Evolutionary conservation across 2,888 invertebrate species (phyloP), one percentile per base, ranked within the genome.

Genomic region (Poecilus cupreus): DNA sequence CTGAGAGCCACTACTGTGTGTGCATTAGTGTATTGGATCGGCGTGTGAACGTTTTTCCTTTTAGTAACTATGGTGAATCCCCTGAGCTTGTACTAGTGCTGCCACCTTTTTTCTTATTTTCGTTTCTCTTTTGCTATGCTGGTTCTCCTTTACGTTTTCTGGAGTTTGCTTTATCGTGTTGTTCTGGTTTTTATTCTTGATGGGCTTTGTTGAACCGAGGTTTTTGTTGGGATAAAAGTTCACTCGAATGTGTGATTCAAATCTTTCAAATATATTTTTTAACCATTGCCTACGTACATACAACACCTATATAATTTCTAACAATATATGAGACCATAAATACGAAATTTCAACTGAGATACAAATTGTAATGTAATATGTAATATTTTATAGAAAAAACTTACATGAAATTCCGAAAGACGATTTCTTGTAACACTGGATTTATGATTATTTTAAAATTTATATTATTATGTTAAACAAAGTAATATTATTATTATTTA

Each of bases 1-100:
- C 39, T 68, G 22, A 46, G 68, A 39, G 64, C 22, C 24, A 64
- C 64, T 24, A 68, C 43, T 39, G 60, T 43, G 37, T 43, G 60
- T 79, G 72, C 70, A 72, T 80, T 80, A 80, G 80, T 80, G 72
- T 80, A 80, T 80, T 80, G 72, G 80, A 72, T 80, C 57, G 49
- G 68, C 51, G 78, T 51, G 78, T 32, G 57, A 80, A 80, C 72
- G 80, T 72, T 80, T 80, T 80, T 80, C 80, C 72, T 80, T 80
- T 80, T 80, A 80, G 80, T 79, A 68, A 79, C 79, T 79, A 70
- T 79, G 79, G 79, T 79, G 79, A 79, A 79, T 79, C 68, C 79
- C 79, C 49, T 49, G 51, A 79, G 79, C 68, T 49, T 39, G 46
- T 46, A 37, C 60, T 46, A 22, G n/a, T 57, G 57, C 76, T 77